These are phyloP conservation scores for Rotaria magnacalcarata DNA, from an alignment of 2,888 invertebrate species.

Conservation along the genomic window DNA sequence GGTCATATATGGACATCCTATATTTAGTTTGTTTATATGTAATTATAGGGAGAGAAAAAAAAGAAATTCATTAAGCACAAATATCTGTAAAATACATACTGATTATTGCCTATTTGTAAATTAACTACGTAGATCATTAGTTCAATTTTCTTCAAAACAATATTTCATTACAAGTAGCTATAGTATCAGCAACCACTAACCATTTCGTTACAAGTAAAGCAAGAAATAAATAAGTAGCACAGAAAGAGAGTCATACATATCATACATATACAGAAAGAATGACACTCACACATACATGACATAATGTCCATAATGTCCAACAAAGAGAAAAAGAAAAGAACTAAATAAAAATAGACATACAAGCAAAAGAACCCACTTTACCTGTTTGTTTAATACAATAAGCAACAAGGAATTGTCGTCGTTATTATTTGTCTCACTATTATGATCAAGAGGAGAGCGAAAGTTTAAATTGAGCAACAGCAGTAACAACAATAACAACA, in stretches of 20 bases:
- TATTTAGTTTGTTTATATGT: neutral
- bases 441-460: neutral
- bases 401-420: neutral
- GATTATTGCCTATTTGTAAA: neutral
- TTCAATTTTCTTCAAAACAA: neutral
- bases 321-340: neutral
- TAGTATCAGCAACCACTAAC: neutral
- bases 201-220: neutral
- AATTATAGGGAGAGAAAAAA: neutral
- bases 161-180: neutral
- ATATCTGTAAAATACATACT: neutral
- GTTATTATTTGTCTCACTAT: neutral
- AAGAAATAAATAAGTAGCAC: neutral
- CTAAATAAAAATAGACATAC: neutral
- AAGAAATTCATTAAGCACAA: neutral
- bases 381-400: neutral
- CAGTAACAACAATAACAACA: neutral
- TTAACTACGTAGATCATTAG: neutral
- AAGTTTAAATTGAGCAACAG: neutral
- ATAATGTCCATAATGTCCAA: slow-evolving; percentile 14
- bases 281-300: neutral
- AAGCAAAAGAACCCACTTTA: neutral
- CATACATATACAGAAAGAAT: neutral
- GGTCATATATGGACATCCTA: neutral
- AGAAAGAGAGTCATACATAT: neutral